Percentiles rank a stretch among this genome's conserved stretches.
Conservation (phyloP, 2,888 invertebrate genomes). For the Tipula lateralis region DNA sequence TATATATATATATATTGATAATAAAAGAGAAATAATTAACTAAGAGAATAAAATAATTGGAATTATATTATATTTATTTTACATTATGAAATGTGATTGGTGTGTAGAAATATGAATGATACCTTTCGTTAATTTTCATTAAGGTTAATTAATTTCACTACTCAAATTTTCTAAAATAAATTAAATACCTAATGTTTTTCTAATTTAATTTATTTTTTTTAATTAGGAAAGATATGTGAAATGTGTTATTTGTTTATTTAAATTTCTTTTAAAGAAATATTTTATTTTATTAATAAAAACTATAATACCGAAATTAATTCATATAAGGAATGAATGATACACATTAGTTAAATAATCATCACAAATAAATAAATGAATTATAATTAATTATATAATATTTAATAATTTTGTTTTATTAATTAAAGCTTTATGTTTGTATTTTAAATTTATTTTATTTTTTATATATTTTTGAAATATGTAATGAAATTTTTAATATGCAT, state of each 20-base stretch:
- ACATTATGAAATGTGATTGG: neutral
- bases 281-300: neutral
- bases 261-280: neutral
- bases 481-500: neutral
- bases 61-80: neutral
- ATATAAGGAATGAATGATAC: neutral
- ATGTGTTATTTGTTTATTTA: neutral
- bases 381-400: neutral
- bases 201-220: conserved; percentile 5
- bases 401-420: neutral
- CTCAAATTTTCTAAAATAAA: neutral
- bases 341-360: neutral
- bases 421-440: conserved; percentile 19
- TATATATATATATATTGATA: neutral
- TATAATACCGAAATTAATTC: neutral
- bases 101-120: neutral
- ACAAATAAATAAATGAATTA: neutral
- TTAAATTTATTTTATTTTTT: neutral
- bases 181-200: neutral
- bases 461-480: neutral
- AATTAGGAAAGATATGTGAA: conserved; percentile 1
- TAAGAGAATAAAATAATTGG: neutral
- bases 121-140: neutral
- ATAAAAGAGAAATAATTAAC: neutral
- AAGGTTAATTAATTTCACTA: neutral